Conservation (phyloP, 2,888 invertebrate genomes). For the Drosophila sordidula region DNA sequence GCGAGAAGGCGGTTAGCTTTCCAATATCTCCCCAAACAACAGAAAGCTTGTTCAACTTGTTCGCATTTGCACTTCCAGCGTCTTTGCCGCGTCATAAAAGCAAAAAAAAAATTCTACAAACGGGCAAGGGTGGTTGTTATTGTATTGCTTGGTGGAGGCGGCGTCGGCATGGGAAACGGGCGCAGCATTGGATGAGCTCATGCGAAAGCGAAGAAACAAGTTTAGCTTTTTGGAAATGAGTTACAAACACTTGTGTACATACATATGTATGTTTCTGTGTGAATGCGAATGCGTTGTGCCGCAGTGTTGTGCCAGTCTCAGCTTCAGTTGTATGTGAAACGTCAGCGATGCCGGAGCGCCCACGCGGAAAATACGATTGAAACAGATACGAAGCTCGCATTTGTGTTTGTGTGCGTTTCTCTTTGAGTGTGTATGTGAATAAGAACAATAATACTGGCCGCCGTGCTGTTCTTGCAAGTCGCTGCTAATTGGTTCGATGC, state of each 20-base stretch:
- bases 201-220: slow-evolving; percentile 72
- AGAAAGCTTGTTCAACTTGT: slow-evolving; percentile 54
- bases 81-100: slow-evolving; percentile 63
- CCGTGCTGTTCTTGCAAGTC: slow-evolving; percentile 34
- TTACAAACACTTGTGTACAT: slow-evolving; percentile 34
- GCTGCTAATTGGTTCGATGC: slow-evolving; percentile 42
- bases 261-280: slow-evolving; percentile 5
- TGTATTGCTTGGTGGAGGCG: slow-evolving; percentile 18
- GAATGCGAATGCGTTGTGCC: slow-evolving; percentile 38
- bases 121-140: slow-evolving; percentile 18
- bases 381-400: slow-evolving; percentile 33
- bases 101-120: slow-evolving; percentile 44
- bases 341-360: slow-evolving; percentile 60
- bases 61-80: slow-evolving; percentile 64
- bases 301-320: slow-evolving; percentile 58
- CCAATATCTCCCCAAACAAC: slow-evolving; percentile 51
- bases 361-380: slow-evolving; percentile 41
- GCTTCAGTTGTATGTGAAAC: slow-evolving; percentile 66
- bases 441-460: slow-evolving; percentile 45
- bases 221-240: slow-evolving; percentile 73
- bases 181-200: slow-evolving; percentile 71
- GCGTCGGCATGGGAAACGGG: slow-evolving; percentile 37
- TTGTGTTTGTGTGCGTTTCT: slow-evolving; percentile 23
- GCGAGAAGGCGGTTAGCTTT: slow-evolving; percentile 32
- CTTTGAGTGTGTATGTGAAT: slow-evolving; percentile 32